A percentile compares a stretch with the other conserved stretches of the same genome.
Conservation (phyloP, 2,888 invertebrate species). For the Bellardia pandia region DNA sequence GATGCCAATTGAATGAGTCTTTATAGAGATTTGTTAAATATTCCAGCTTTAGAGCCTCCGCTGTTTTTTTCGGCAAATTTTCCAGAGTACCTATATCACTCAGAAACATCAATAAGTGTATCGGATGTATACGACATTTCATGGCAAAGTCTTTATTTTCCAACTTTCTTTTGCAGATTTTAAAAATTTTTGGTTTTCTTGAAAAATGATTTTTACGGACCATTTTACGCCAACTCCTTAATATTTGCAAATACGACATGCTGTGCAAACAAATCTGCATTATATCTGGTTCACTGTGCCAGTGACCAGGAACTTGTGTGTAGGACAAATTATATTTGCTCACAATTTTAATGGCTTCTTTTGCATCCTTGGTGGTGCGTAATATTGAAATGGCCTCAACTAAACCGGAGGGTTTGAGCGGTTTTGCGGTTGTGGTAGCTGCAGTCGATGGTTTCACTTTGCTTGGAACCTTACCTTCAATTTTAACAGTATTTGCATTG, state of each 20-base stretch:
- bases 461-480: too few relatives aligned
- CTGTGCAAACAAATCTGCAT: conserved; percentile 76
- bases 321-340: conserved; percentile 75
- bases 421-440: neutral
- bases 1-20: conserved; percentile 77
- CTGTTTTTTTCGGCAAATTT: conserved; percentile 54
- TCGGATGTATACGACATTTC: conserved; percentile 77
- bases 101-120: conserved; percentile 77
- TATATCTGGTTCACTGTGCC: conserved; percentile 74
- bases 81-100: conserved; percentile 49
- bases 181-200: conserved; percentile 72
- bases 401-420: conserved; percentile 10
- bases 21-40: conserved; percentile 75
- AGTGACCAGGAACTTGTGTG: conserved; percentile 79
- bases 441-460: neutral
- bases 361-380: conserved; percentile 75
- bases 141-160: conserved; percentile 74
- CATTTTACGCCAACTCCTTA: conserved; percentile 77
- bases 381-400: conserved; percentile 77
- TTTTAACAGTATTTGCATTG: neutral
- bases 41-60: conserved; percentile 62
- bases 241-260: conserved; percentile 78
- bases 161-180: conserved; percentile 72
- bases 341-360: conserved; percentile 76
- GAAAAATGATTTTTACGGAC: conserved; percentile 74